Conservation (phyloP, 1,140 invertebrate genomes). For the Orchestia grillus region DNA sequence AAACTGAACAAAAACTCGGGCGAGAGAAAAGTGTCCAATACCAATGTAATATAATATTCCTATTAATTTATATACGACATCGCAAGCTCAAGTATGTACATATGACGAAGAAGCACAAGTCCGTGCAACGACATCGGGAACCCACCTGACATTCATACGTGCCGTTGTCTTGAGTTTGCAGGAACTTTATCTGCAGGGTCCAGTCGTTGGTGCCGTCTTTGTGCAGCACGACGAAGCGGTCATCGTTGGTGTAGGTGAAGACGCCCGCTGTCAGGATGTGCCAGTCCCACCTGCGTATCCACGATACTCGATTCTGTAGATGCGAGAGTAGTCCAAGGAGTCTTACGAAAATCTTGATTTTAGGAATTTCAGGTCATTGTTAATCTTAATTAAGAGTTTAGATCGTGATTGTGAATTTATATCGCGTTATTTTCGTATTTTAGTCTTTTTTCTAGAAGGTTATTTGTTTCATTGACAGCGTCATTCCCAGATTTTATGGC, state of each 20-base stretch:
- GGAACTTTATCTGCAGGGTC: constrained; percentile 94
- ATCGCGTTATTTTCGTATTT: too few species aligned
- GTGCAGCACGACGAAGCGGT: constrained; percentile 85
- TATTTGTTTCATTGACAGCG: too few species aligned
- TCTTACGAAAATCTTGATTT: background rate
- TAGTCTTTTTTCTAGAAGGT: too few species aligned
- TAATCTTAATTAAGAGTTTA: too few species aligned
- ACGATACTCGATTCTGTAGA: constrained; percentile 70
- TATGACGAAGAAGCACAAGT: background rate
- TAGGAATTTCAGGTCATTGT: too few species aligned
- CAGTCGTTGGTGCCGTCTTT: constrained; percentile 83
- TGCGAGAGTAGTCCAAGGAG: background rate
- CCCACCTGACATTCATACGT: constrained; percentile 90
- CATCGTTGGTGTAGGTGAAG: constrained; percentile 91
- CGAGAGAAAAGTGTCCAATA: too few species aligned
- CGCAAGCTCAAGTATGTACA: background rate
- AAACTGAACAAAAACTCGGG: too few species aligned
- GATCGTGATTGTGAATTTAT: too few species aligned
- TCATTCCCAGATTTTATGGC: too few species aligned
- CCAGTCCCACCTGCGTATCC: constrained; percentile 90
- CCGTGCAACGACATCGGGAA: background rate
- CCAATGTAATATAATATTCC: too few species aligned
- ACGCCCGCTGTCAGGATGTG: constrained; percentile 90
- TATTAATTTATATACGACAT: background rate
- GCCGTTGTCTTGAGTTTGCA: constrained; percentile 90